These are phyloP conservation scores for Plebejus melissa DNA, from an alignment of 2,888 invertebrate species.

Conservation along the genomic window DNA sequence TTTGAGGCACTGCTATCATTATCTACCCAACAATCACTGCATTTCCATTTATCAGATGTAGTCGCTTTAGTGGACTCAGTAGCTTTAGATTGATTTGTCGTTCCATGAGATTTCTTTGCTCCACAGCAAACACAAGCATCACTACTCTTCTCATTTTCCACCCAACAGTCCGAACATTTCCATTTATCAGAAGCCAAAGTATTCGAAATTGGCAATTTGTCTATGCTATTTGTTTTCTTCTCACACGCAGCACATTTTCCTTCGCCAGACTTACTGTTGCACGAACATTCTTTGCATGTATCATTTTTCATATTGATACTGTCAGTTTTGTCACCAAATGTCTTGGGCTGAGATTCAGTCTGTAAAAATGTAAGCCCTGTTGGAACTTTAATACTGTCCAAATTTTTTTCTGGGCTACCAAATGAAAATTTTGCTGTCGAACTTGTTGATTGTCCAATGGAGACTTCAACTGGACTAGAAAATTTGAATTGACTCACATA, in stretches of 20 bases:
- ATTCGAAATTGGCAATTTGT: conserved; percentile 27
- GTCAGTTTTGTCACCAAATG: neutral
- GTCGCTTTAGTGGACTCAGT: neutral
- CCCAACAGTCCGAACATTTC: conserved; percentile 53
- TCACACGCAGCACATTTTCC: conserved; percentile 2
- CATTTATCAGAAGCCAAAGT: conserved; percentile 41
- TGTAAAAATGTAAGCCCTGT: neutral
- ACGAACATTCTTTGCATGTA: conserved; percentile 12
- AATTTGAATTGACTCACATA: conserved; percentile 45
- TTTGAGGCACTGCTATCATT: conserved; percentile 46
- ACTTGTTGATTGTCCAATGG: conserved; percentile 40
- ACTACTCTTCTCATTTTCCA: conserved; percentile 46
- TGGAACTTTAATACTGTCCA: conserved; percentile 39
- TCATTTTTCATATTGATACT: neutral
- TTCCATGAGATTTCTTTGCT: conserved; percentile 39
- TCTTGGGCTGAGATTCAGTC: conserved; percentile 5
- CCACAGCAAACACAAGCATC: conserved; percentile 56
- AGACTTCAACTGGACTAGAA: conserved; percentile 51
- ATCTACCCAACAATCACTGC: conserved; percentile 50
- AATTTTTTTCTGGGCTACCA: conserved; percentile 48
- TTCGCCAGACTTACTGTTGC: neutral
- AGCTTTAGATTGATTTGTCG: neutral
- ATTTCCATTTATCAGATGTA: conserved; percentile 47
- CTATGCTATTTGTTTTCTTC: conserved; percentile 6
- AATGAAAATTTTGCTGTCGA: conserved; percentile 46